Conservation (phyloP, 1,140 invertebrate species). For the Ceratina calcarata region DNA sequence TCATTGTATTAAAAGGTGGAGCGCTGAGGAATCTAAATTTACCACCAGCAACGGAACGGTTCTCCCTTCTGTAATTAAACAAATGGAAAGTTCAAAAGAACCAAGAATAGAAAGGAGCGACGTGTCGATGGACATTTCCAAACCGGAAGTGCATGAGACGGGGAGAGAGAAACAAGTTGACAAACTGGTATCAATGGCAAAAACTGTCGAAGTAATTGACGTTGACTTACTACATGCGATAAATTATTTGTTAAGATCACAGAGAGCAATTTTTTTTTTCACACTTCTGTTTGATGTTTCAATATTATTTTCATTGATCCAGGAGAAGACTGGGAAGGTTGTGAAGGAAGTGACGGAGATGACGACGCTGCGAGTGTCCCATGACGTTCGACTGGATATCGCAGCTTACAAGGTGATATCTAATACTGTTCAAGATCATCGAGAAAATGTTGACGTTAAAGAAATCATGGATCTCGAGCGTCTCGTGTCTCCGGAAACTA, state of each 20-base stretch:
- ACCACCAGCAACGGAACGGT: not conserved
- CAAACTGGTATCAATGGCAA: slow-evolving; percentile 33
- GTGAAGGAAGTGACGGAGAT: slow-evolving; percentile 82
- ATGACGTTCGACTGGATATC: slow-evolving; percentile 79
- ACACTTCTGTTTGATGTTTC: not conserved
- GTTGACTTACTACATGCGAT: not conserved
- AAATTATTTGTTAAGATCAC: not conserved
- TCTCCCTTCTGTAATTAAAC: not conserved
- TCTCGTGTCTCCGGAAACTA: slow-evolving; percentile 38
- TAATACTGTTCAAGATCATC: slow-evolving; percentile 77
- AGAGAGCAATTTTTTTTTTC: not conserved
- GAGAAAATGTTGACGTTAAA: slow-evolving; percentile 65
- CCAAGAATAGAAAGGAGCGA: not conserved
- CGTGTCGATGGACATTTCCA: not conserved
- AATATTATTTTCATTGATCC: not conserved
- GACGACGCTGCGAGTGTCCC: slow-evolving; percentile 81
- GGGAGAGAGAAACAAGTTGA: not conserved
- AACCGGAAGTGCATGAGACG: not conserved
- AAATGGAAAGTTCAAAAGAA: slow-evolving; percentile 6
- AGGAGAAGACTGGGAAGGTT: slow-evolving; percentile 78
- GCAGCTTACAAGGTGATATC: slow-evolving; percentile 81
- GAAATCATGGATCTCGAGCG: slow-evolving; percentile 64
- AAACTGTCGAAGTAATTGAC: slow-evolving; percentile 23
- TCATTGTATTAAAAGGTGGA: slow-evolving; percentile 6
- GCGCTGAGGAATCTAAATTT: slow-evolving; percentile 25